phyloP scores from a whole-genome alignment of 2,797 vertebrate species.

The Ptychadena robeensis region DNA sequence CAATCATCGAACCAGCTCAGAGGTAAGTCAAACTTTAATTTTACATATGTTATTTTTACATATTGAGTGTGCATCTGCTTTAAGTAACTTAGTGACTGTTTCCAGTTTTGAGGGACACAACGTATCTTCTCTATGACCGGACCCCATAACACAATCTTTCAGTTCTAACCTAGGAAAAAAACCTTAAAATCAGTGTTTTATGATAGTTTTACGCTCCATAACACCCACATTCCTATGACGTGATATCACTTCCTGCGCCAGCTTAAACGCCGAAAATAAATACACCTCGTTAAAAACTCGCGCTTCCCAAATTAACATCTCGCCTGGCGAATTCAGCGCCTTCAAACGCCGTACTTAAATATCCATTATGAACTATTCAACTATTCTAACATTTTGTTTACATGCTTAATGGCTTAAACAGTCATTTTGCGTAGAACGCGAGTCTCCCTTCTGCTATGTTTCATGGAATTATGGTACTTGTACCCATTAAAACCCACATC shows the following conservation, averaged over 20 bases:
- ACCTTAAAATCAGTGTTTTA: no score
- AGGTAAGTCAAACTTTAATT: no score
- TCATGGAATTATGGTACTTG: constrained; percentile 5
- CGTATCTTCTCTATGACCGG: no score
- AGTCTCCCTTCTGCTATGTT: background rate
- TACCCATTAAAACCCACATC: constrained; percentile 3
- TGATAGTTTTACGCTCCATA: constrained; percentile 11
- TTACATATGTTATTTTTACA: no score
- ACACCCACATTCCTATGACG: background rate
- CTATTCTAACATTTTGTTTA: constrained; percentile 11
- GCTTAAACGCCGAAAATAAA: constrained; percentile 20
- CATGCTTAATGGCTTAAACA: constrained; percentile 16
- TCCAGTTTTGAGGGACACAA: no score
- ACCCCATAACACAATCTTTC: no score
- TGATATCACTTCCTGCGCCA: background rate
- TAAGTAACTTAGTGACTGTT: no score
- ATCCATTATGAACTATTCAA: constrained; percentile 16
- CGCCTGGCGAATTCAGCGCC: background rate
- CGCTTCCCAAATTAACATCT: constrained; percentile 12
- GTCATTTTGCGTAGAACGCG: background rate
- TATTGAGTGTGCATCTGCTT: no score
- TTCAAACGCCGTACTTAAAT: constrained; percentile 19
- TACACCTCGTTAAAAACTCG: constrained; percentile 11
- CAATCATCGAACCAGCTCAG: no score
- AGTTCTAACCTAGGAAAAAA: no score